Conservation (phyloP, 2,888 invertebrate genomes). For the Ditylenchus weischeri region DNA sequence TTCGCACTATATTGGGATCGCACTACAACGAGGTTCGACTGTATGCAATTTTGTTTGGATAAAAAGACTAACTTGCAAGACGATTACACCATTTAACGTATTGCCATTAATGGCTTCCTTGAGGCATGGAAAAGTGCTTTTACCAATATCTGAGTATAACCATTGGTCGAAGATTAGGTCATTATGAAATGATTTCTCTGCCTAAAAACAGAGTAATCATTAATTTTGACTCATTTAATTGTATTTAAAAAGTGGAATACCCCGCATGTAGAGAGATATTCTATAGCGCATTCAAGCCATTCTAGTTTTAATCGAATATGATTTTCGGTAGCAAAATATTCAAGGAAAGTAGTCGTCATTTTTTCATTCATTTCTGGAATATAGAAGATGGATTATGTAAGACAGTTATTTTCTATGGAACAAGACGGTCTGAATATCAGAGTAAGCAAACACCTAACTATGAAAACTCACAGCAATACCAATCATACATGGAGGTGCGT, state of each 20-base stretch:
- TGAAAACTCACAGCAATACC: too few species aligned
- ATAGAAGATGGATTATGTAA: too few species aligned
- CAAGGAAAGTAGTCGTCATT: not conserved
- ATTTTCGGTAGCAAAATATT: constrained; percentile 3
- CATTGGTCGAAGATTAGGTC: not conserved
- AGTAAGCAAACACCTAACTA: too few species aligned
- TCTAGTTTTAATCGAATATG: not conserved
- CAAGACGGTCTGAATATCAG: too few species aligned
- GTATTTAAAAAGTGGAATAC: not conserved
- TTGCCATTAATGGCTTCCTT: not conserved
- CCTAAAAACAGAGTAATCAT: not conserved
- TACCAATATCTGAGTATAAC: constrained; percentile 4
- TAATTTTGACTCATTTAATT: not conserved
- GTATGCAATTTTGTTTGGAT: too few species aligned
- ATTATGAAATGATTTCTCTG: not conserved
- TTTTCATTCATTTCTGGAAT: too few species aligned
- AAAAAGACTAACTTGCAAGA: not conserved
- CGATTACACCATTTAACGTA: too few species aligned
- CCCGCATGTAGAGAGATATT: not conserved
- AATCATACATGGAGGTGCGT: too few species aligned
- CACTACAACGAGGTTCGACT: too few species aligned
- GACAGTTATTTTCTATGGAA: too few species aligned
- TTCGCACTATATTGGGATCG: too few species aligned
- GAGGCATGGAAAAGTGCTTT: constrained; percentile 1
- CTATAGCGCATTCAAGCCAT: constrained; percentile 2